Evolutionary conservation across 2,797 vertebrate genomes (phyloP), one percentile per base, ranked within the genome.

Genomic region (Cercopithecus mitis): DNA sequence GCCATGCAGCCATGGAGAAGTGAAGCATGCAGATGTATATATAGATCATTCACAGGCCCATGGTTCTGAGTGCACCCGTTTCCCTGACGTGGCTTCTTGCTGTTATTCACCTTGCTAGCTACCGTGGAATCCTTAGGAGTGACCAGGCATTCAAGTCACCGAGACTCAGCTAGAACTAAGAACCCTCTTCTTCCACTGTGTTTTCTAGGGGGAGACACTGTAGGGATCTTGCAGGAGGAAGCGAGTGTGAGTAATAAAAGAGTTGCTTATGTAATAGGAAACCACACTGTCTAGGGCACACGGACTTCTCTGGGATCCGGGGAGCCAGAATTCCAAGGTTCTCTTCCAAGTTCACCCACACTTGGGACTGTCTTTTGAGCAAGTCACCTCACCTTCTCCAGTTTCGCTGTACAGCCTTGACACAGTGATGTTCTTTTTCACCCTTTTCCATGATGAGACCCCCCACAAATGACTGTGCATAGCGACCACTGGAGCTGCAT

Each of bases 201-300:
- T 92, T 83, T 97, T 96, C 88, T 57, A 50, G 45, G 64, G 91
- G 58, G 45, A 96, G 86, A 64, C 36, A 25, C 57, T 91, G 75
- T 61, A 88, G 94, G 92, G 95, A 84, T 85, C 33, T 43, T 55
- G 47, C 79, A 39, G 92, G 73, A 97, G 91, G 82, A 90, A 96
- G 84, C 67, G 64, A 84, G 45, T 43, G 25, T 96, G 96, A 97
- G 82, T 94, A 94, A 98, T 89, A 47, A 88, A 86, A 77, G 76
- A 90, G 8, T 13, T 87, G 85, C 97, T 97, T 97, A 97, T 96
- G 75, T 96, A 96, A 97, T 27, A 72, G 61, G 39, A 80, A 96
- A 61, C 70, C 84, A 77, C 72, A 25, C 87, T 41, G 24, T 77
- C 55, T 41, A 55, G 88, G 95, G 73, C 88, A 52, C 45, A 12